Base-by-base conservation (phyloP, 30 jellyfish, hydroid and myxozoan species). In the Aurelia sp. region DNA sequence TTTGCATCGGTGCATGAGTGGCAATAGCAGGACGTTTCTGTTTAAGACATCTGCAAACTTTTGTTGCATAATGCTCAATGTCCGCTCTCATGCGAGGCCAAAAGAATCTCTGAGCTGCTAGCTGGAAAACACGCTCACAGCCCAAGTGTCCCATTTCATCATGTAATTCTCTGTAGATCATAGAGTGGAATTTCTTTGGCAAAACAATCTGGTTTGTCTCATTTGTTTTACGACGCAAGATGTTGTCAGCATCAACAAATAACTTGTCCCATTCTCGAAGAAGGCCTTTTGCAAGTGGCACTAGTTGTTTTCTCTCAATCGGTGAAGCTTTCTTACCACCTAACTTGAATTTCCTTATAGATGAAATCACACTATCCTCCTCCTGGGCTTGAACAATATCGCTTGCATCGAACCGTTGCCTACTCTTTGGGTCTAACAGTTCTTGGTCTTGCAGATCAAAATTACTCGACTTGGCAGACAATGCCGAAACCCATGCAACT, bases 1-100 rank as follows among this genome's bases (percentile, higher is more conserved):
- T 78, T 31, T 58, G 82, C 65, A 78, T 15, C 50, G 81, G 81
- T 2, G 89, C 81, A 20, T n/a, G 65, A 41, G 66, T 18, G 13
- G 67, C 30, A 63, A 22, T 38, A 22, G 40, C 19, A 22, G 81
- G 89, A 41, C 65, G 61, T 62, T 60, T 58, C 48, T 78, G 81
- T 78, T 78, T 78, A 12, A 78, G 44, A 63, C 89, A 78, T 17
- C 38, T 15, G 65, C 89, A 78, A 51, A 8, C 48, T 63, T 41
- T 22, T 63, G 60, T 31, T 74, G 84, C 12, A 72, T 81, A 76
- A 38, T 82, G 3, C 41, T 82, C 53, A 20, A 81, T 57, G 50
- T 55, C 52, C 20, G 20, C 44, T 55, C 40, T 77, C 91, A 67
- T 81, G 18, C 61, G 16, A 18, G 91, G 91, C 81, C 91, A 66